Evolutionary conservation across 1,140 invertebrate genomes (phyloP), one percentile per base, ranked within the genome.

Genomic region (Manduca sexta): DNA sequence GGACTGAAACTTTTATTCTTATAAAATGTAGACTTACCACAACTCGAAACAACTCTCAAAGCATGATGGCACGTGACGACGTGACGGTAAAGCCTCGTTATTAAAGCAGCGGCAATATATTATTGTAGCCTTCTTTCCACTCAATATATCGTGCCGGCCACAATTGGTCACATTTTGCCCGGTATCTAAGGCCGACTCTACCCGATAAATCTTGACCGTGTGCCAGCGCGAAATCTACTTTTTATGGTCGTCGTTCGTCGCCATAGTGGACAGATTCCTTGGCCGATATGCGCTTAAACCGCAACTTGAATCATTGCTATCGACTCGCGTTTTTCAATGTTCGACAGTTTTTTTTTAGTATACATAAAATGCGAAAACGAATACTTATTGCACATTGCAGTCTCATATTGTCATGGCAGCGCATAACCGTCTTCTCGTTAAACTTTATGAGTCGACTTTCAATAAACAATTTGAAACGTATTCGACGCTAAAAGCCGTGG

Each of bases 181-280:
- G 51, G 55, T 64, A 73, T 78, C 66, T 76, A 76, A 75, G 70
- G 64, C 61, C 57, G 57, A 47, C 56, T 53, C 52, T 68, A 45
- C 53, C 37, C 63, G 49, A 74, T 78, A 77, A 81, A 81, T 78
- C 72, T 79, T 75, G 63, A 71, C 58, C 64, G 57, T 66, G 54
- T 63, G 59, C 56, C 67, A 64, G 61, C 57, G 68, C 60, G 60
- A 75, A 75, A 66, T 78, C 69, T 67, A 77, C 68, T 75, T 76
- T 81, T 78, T 81, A 74, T 73, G 55, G 57, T 62, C 60, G 60
- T 63, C 47, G 61, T 45, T 41, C 39, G 41, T 52, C 46, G 45
- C 60, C 64, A 56, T 67, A 68, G 51, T 63, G 61, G 64, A 60
- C 69, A 71, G 64, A 78, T 78, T 62, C 69, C 64, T 67, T 73